A percentile compares a stretch with the other conserved stretches of the same genome.
phyloP scores from a whole-genome alignment of 2,113 vertebrate species.

The Menura novaehollandiae region DNA sequence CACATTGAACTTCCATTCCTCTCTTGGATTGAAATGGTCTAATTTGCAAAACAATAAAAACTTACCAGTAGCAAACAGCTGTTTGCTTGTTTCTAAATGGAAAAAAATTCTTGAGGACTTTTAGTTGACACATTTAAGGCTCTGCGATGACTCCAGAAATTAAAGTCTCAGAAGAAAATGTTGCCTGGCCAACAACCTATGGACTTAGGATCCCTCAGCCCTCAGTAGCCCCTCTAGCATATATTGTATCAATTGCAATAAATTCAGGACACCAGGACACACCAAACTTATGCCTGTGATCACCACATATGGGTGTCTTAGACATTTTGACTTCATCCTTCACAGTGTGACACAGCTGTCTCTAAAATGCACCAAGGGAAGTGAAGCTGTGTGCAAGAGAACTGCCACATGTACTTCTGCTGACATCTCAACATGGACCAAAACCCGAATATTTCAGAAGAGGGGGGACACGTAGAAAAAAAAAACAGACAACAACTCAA shows the following conservation, averaged over 20 bases:
- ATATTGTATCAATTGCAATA: neutral
- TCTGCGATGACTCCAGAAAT: neutral
- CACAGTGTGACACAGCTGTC: neutral
- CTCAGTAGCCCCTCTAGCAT: neutral
- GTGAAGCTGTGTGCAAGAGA: neutral
- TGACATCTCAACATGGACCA: neutral
- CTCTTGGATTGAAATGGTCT: neutral
- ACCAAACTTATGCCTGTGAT: neutral
- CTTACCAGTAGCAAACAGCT: neutral
- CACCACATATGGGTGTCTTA: neutral
- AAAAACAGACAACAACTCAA: neutral
- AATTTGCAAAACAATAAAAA: neutral
- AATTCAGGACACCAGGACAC: neutral
- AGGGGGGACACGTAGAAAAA: accelerated
- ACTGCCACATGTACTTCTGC: neutral
- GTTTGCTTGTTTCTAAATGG: neutral
- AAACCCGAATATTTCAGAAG: neutral
- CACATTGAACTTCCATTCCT: neutral
- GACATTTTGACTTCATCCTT: neutral
- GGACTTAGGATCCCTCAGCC: neutral
- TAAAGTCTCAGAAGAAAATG: neutral
- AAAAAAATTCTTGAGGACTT: neutral
- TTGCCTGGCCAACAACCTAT: neutral
- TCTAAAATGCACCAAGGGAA: neutral
- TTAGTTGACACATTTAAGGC: neutral